Base-by-base conservation (phyloP, 2,113 vertebrate species). In the Apteryx mantelli region DNA sequence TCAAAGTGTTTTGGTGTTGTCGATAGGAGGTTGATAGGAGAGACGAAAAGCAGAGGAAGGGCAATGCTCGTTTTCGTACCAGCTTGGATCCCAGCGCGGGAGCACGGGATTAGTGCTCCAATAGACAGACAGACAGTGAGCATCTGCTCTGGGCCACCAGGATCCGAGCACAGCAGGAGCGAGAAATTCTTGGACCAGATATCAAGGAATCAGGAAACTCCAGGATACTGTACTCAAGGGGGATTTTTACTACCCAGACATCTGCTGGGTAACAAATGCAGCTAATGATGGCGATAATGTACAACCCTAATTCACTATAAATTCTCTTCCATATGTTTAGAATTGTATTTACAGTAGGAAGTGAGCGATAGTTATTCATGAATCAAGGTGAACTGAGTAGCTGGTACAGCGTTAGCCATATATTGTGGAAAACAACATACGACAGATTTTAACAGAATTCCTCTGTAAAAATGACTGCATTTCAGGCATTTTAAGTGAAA, bases 251-350 rank as follows among this genome's bases (percentile, higher is more conserved):
- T 94, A 96, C 88, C 56, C 89, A 96, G 93, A 96, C 97, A 97
- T 95, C 95, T 97, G 96, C 88, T 86, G 95, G 88, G 80, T 97
- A 95, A 95, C 95, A 96, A 97, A 96, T 60, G 82, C 42, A 83
- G 96, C 94, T 97, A 95, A 97, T 97, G 95, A 93, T 3, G 7
- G 71, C 0, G 6, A 69, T 85, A 96, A 93, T 76, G 64, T 75
- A 53, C 73, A 77, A 40, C 17, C 15, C 69, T 83, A 60, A 88
- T 86, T 82, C 91, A 85, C 94, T 82, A 30, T 85, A 40, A 50
- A 64, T 90, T 86, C 78, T 70, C 73, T 93, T 80, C 93, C 95
- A 93, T 96, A 94, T 97, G 94, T 86, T 97, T 97, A 74, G 63
- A 94, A 63, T 89, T 93, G 85, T 95, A 93, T 89, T 96, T 97